Conservation (phyloP, 2,113 vertebrate genomes). For the Hippopotamus amphibius region DNA sequence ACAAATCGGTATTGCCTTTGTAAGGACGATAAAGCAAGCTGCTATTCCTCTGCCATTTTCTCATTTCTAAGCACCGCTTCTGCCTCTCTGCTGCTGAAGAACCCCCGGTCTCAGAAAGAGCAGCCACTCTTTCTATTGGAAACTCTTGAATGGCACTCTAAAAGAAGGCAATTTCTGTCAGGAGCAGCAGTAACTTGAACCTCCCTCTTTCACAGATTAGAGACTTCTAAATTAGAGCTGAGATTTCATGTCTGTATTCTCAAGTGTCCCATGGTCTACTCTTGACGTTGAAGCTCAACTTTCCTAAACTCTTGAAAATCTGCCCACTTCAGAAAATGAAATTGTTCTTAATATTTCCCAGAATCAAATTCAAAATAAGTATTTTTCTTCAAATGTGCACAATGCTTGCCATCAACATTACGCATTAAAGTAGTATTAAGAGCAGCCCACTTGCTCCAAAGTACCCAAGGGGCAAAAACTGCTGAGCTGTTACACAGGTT, state of each 20-base stretch:
- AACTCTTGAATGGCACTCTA: slow-evolving; percentile 44
- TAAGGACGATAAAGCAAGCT: not conserved
- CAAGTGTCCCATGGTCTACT: slow-evolving; percentile 26
- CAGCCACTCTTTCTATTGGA: slow-evolving; percentile 23
- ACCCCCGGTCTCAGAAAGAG: slow-evolving; percentile 39
- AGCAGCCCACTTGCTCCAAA: not conserved
- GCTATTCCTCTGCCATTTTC: not conserved
- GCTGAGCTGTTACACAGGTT: not conserved
- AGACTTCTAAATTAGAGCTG: slow-evolving; percentile 41
- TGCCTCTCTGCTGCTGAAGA: slow-evolving; percentile 19
- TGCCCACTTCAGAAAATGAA: slow-evolving; percentile 47
- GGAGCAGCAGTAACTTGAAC: slow-evolving; percentile 54
- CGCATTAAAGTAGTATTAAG: not conserved
- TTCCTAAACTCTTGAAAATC: slow-evolving; percentile 48
- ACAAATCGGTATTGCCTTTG: not conserved
- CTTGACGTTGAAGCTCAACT: slow-evolving; percentile 31
- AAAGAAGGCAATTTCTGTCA: slow-evolving; percentile 60
- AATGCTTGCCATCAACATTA: not conserved
- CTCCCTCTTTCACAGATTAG: slow-evolving; percentile 34
- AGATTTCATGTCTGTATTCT: slow-evolving; percentile 39
- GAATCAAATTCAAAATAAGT: slow-evolving; percentile 54
- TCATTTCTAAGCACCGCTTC: slow-evolving; percentile 16
- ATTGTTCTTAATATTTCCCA: slow-evolving; percentile 29
- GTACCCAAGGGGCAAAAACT: not conserved
- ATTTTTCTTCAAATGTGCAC: slow-evolving; percentile 29